These are phyloP conservation scores for Percina caprodes DNA, from an alignment of 2,113 vertebrate species.

Conservation along the genomic window DNA sequence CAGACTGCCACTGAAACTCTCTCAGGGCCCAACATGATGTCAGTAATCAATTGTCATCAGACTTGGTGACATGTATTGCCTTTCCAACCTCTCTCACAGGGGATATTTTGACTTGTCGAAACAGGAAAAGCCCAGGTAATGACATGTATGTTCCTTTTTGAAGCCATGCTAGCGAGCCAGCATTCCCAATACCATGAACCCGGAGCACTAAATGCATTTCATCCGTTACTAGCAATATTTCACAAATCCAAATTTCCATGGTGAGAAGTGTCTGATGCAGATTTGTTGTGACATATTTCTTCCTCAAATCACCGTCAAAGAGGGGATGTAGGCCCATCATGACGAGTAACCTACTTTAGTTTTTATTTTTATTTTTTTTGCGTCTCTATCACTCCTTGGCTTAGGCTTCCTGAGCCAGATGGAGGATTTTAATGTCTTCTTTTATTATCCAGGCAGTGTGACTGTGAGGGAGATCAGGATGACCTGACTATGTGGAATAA, in stretches of 20 bases:
- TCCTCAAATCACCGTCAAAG: conserved; percentile 26
- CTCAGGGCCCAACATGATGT: not conserved
- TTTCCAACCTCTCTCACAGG: not conserved
- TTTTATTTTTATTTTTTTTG: not conserved
- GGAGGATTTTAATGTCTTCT: conserved; percentile 43
- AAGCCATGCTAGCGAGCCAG: conserved; percentile 17
- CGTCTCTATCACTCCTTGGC: conserved; percentile 14
- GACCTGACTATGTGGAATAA: conserved; percentile 52
- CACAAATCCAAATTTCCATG: not conserved
- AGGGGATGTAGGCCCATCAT: conserved; percentile 17
- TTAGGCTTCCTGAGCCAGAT: conserved; percentile 22
- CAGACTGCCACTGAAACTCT: conserved; percentile 22
- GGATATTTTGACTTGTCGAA: conserved; percentile 7
- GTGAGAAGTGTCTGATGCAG: conserved; percentile 5
- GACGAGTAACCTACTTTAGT: conserved; percentile 54
- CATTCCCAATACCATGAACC: not conserved
- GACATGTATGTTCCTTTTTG: conserved; percentile 25
- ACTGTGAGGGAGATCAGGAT: conserved; percentile 40
- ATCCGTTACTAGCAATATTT: conserved; percentile 15
- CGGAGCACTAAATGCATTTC: conserved; percentile 33
- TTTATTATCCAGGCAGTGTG: conserved; percentile 29
- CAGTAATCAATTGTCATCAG: conserved; percentile 8
- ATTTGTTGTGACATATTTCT: conserved; percentile 53
- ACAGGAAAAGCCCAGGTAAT: conserved; percentile 27
- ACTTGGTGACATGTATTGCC: conserved; percentile 13